Evolutionary conservation across 2,113 vertebrate species (phyloP).

Genomic region (Laticauda laticaudata): DNA sequence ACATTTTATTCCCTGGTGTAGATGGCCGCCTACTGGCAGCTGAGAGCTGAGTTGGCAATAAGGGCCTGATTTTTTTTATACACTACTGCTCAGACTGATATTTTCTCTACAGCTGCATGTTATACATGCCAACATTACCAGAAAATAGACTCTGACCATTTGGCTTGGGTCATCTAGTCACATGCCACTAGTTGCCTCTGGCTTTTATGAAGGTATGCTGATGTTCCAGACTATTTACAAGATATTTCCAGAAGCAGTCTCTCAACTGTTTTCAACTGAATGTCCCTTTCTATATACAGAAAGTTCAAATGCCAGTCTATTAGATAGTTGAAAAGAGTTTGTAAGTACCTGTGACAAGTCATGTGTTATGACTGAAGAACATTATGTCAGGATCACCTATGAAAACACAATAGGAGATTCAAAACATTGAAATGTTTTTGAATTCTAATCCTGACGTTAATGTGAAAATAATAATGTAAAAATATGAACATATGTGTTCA

Average conservation of each 20-base stretch:
- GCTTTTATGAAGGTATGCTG: background rate
- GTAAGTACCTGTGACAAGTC: background rate
- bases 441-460: background rate
- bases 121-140: constrained; percentile 37
- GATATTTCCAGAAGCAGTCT: background rate
- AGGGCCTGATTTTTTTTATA: constrained; percentile 39
- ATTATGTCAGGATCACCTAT: background rate
- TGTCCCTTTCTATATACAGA: background rate
- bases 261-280: accelerated
- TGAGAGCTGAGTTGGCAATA: constrained; percentile 38
- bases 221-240: accelerated
- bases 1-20: background rate
- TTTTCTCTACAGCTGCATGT: constrained; percentile 49
- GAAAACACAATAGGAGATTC: background rate
- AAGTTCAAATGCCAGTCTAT: background rate
- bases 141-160: constrained; percentile 1
- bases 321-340: accelerated
- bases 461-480: background rate
- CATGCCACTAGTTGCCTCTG: constrained; percentile 25
- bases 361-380: accelerated
- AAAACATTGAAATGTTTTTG: background rate
- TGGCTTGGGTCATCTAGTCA: background rate
- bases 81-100: constrained; percentile 47
- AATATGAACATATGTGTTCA: background rate
- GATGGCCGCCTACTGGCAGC: constrained; percentile 11